A percentile compares a stretch with the other conserved stretches of the same genome.
Evolutionary conservation across 2,888 invertebrate species (phyloP).

Genomic region (Lasioglossum morio): DNA sequence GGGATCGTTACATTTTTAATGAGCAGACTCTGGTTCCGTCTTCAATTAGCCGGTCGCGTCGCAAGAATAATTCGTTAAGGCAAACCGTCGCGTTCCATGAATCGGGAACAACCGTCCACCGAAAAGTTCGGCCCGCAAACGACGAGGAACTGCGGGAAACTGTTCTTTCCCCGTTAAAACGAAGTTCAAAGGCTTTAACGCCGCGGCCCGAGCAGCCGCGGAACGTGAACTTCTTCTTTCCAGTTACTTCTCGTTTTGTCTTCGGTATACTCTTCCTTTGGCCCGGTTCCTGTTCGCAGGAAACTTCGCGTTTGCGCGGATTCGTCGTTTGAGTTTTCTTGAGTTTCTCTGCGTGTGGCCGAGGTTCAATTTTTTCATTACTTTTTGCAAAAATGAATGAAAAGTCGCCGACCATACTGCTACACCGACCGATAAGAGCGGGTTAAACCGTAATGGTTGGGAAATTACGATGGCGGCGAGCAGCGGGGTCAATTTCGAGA

Average conservation of each 20-base stretch:
- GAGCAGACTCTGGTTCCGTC: constrained; percentile 13
- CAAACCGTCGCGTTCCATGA: constrained; percentile 20
- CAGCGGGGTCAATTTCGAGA: neutral
- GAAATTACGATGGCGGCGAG: constrained; percentile 41
- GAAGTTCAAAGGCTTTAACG: constrained; percentile 46
- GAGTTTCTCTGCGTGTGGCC: neutral
- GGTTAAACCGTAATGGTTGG: constrained; percentile 61
- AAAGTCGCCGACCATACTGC: constrained; percentile 14
- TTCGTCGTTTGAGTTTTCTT: neutral
- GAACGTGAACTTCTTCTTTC: constrained; percentile 30
- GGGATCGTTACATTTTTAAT: constrained; percentile 32
- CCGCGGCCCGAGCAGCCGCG: neutral
- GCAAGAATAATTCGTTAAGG: constrained; percentile 52
- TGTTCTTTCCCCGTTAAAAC: constrained; percentile 28
- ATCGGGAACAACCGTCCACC: neutral
- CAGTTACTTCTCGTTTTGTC: constrained; percentile 43
- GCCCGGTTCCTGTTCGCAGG: neutral
- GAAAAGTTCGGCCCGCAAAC: constrained; percentile 25
- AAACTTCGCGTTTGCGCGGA: constrained; percentile 12
- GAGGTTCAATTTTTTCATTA: neutral
- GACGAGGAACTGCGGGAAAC: constrained; percentile 33
- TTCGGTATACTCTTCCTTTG: constrained; percentile 7
- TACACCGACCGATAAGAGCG: constrained; percentile 44
- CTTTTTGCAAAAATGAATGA: neutral
- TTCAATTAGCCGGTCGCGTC: constrained; percentile 21